Conservation (phyloP, 1,140 invertebrate species). For the Pentalonia nigronervosa region DNA sequence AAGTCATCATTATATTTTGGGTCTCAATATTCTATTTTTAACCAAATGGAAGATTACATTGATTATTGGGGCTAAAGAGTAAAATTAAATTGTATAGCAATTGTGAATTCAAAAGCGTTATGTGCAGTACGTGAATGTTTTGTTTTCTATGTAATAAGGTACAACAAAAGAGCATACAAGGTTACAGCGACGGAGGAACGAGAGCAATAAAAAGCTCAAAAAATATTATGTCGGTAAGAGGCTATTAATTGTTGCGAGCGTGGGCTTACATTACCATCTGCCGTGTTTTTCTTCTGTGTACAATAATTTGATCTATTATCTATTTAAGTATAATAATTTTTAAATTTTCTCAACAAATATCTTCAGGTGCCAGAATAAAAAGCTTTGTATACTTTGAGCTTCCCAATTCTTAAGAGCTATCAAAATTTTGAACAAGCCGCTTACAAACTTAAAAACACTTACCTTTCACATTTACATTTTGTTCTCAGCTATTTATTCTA, state of each 20-base stretch:
- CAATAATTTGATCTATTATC: slow-evolving; percentile 54
- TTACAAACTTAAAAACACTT: slow-evolving; percentile 25
- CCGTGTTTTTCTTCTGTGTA: slow-evolving; percentile 45
- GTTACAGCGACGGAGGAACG: slow-evolving; percentile 54
- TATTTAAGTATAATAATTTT: not conserved
- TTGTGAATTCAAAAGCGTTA: slow-evolving; percentile 54
- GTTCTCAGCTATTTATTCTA: slow-evolving; percentile 3
- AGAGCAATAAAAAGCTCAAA: slow-evolving; percentile 57
- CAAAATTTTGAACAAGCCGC: slow-evolving; percentile 23
- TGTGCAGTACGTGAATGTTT: slow-evolving; percentile 55
- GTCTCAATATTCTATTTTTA: slow-evolving; percentile 5
- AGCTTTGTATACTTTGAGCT: slow-evolving; percentile 53
- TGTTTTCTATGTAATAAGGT: slow-evolving; percentile 57
- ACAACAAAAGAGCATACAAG: slow-evolving; percentile 54
- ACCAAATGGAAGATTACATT: slow-evolving; percentile 27
- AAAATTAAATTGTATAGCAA: slow-evolving; percentile 43
- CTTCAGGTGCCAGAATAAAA: slow-evolving; percentile 52
- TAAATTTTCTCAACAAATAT: slow-evolving; percentile 21
- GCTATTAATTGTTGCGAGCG: slow-evolving; percentile 53
- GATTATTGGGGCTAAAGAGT: slow-evolving; percentile 40
- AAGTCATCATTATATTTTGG: slow-evolving; percentile 64
- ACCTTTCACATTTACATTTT: slow-evolving; percentile 19
- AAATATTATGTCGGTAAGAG: slow-evolving; percentile 58
- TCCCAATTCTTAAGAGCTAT: slow-evolving; percentile 40
- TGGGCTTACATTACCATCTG: slow-evolving; percentile 53